phyloP scores from a whole-genome alignment of 2,888 invertebrate genomes.

The Callyntrura sp. region DNA sequence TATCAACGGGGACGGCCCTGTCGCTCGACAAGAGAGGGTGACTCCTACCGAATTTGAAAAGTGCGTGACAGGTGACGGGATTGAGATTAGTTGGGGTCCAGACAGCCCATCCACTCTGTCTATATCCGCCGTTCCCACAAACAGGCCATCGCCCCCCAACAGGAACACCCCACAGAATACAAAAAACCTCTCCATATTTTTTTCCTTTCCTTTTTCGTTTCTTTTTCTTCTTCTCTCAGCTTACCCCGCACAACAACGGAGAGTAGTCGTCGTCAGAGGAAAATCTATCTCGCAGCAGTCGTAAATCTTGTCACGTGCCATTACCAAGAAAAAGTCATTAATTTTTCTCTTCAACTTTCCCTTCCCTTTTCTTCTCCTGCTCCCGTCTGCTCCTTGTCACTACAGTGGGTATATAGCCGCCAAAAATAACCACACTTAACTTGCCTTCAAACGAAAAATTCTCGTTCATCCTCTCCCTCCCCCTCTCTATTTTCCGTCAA shows the following conservation, averaged over 20 bases:
- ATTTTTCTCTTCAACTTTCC: conserved; percentile 25
- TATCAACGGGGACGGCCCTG: conserved; percentile 71
- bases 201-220: background rate
- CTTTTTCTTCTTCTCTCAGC: background rate
- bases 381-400: too few species aligned
- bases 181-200: conserved; percentile 22
- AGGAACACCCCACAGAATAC: too few species aligned
- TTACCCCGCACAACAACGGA: too few species aligned
- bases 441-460: too few species aligned
- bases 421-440: background rate
- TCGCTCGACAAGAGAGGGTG: conserved; percentile 77
- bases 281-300: too few species aligned
- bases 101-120: conserved; percentile 61
- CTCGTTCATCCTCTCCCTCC: too few species aligned
- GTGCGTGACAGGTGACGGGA: conserved; percentile 80
- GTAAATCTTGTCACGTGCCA: conserved; percentile 32
- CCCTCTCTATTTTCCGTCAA: too few species aligned
- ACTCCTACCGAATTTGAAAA: conserved; percentile 82
- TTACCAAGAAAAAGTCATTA: conserved; percentile 24
- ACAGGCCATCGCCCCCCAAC: background rate
- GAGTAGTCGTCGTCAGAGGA: too few species aligned
- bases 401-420: too few species aligned
- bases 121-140: conserved; percentile 4
- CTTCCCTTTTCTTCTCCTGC: too few species aligned
- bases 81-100: conserved; percentile 74